Percentiles rank a stretch among this genome's conserved stretches.
These are phyloP conservation scores for Nylanderia fulva DNA, from an alignment of 1,140 invertebrate species.

Conservation along the genomic window DNA sequence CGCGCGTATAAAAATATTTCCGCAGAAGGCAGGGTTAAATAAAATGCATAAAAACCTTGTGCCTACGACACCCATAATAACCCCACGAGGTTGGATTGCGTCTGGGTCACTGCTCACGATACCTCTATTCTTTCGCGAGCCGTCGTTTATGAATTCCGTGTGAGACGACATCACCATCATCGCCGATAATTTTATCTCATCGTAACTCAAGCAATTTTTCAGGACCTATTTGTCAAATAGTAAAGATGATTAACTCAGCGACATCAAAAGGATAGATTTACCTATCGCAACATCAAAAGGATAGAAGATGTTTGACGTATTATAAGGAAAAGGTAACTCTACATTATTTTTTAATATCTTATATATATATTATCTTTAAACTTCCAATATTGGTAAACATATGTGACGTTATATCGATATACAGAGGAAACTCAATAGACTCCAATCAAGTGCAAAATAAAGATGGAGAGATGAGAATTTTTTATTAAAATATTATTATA, in stretches of 20 bases:
- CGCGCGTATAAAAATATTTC: constrained; percentile 46
- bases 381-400: constrained; percentile 40
- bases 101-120: constrained; percentile 79
- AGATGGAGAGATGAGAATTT: constrained; percentile 5
- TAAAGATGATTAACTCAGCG: background rate
- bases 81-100: constrained; percentile 80
- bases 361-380: background rate
- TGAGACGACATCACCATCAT: constrained; percentile 88
- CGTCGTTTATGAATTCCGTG: constrained; percentile 89
- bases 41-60: constrained; percentile 76
- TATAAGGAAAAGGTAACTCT: background rate
- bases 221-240: constrained; percentile 77
- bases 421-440: background rate
- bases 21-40: constrained; percentile 33
- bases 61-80: constrained; percentile 82
- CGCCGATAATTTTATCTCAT: constrained; percentile 88
- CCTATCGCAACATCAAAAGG: background rate
- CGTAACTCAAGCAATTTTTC: constrained; percentile 86
- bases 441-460: constrained; percentile 17
- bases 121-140: constrained; percentile 87
- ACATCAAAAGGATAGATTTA: too few species aligned
- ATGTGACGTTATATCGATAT: constrained; percentile 23
- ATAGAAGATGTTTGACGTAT: background rate
- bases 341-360: constrained; percentile 32
- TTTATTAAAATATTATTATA: constrained; percentile 28